Base-by-base conservation (phyloP, 1,140 invertebrate genomes). In the Piezodorus guildinii region DNA sequence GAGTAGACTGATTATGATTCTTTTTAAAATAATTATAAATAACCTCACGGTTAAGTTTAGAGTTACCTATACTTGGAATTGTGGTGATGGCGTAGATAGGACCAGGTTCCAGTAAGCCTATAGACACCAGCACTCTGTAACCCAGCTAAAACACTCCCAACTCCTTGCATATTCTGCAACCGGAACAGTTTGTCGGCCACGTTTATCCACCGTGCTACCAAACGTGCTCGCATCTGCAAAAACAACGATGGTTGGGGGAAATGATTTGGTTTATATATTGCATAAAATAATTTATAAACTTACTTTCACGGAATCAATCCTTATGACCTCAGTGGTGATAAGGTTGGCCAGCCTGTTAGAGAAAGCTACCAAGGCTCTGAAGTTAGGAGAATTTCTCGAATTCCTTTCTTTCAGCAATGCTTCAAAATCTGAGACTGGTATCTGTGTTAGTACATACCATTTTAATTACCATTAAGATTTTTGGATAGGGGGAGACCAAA, bases 121-220 rank as follows among this genome's bases (percentile, higher is more conserved):
- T 77, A 81, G 65, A 81, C 71, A 27, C 79, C 72, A 4, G 78
- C 78, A 21, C 73, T 74, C 68, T 81, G 79, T 5, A 82, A 67
- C 6, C 79, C 80, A n/a, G 73, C 70, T 49, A 82, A 60, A 34
- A 82, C 75, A 19, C 77, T 79, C 62, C 74, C 73, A 45, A 76
- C 79, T 3, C 80, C 80, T 56, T 81, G 78, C 66, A 78, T 79
- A 68, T 81, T 82, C 0, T 76, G 75, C 23, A 79, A 72, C 6
- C 66, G 63, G 62, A 77, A 72, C 60, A 79, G 80, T 64, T 80
- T 80, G 23, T 77, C 71, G 5, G 79, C 80, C 3, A 77, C 74
- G 52, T 78, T 80, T 27, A 81, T 76, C 23, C 80, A 75, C 56
- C 79, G 75, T 9, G 76, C 74, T 5, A 81, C 71, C 5, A 80